Evolutionary conservation across 2,888 invertebrate species (phyloP), one percentile per base, ranked within the genome.

Genomic region (Ommatoiulus sabulosus): DNA sequence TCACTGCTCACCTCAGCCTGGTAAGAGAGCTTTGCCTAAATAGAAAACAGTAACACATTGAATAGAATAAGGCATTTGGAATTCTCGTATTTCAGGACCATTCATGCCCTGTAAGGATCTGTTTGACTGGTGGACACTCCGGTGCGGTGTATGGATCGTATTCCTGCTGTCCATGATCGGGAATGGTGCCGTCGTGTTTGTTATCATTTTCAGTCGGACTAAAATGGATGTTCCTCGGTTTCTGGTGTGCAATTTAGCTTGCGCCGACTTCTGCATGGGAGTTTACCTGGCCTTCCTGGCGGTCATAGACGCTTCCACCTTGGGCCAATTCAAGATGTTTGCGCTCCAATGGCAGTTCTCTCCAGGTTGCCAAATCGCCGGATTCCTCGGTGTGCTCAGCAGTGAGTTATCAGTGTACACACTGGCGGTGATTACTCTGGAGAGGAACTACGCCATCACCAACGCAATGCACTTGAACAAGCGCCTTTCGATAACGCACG

Each of bases 271-370:
- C 93, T 97, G 97, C 93, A 99, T 99, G 97, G 99, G 98, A 88
- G 94, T 98, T 88, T 99, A 98, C 93, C 94, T 98, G 90, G 98
- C 98, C 0, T 96, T 98, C 91, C 93, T 99, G 91, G 99, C 99
- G 0, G 97, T 99, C 84, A 97, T 98, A 88, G 99, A 99, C 93
- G 98, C 98, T 0, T 97, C 97, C 43, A 99, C 99, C 0, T 93
- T 99, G 89, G 98, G 99, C 44, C 97, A 98, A 93, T 99, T 99
- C 93, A 96, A 98, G 91, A 97, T 96, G 94, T 97, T 97, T 93
- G 99, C 99, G 20, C 98, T 99, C 90, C 96, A 97, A 0, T 99
- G 99, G 99, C 99, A 99, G 94, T 96, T 97, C 95, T 97, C 97
- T 46, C 94, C 95, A 63, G 97, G 97, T 44, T 99, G 99, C 93